Base-by-base conservation (phyloP, 2,888 invertebrate species). In the Cheilosia vernalis region DNA sequence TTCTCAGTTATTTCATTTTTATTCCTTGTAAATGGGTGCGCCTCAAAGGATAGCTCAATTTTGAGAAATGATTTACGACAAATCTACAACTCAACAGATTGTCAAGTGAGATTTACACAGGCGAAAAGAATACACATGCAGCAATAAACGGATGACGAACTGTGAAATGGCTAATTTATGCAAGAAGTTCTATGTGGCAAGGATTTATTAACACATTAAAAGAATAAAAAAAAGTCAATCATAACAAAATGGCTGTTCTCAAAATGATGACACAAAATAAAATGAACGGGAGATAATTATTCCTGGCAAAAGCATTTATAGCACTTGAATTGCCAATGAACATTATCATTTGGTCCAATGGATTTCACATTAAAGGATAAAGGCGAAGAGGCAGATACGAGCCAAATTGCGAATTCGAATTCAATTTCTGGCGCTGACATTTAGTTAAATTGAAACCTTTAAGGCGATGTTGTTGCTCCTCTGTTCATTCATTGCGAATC, bases 381-480 rank as follows among this genome's bases (percentile, higher is more conserved):
- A 66, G 24, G 61, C 19, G 24, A 70, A 9, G 30, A 9, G 30
- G n/a, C n/a, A 30, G 42, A 24, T 4, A 37, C 13, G 13, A 37
- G 37, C 37, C 80, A 74, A 84, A 90, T 89, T 90, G 89, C 88
- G 89, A 21, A 89, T 90, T 90, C 89, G 89, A 88, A 90, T 90
- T 90, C 90, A 91, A 91, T 92, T 91, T 92, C 92, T 92, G 92
- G 87, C 89, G 87, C 88, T 91, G 92, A 92, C 92, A 91, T 91
- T 91, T 90, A 90, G 90, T 91, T 91, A 92, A 92, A 90, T 91
- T 90, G 90, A 92, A 92, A 89, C 90, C 91, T 91, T 91, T 89
- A 91, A 91, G 90, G 90, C 90, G 89, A 87, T 63, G 42, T 56
- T 55, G 47, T 60, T 69, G 56, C 47, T 58, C 49, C 47, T 58